phyloP scores from a whole-genome alignment of 2,888 invertebrate species.

The Tinea pellionella region DNA sequence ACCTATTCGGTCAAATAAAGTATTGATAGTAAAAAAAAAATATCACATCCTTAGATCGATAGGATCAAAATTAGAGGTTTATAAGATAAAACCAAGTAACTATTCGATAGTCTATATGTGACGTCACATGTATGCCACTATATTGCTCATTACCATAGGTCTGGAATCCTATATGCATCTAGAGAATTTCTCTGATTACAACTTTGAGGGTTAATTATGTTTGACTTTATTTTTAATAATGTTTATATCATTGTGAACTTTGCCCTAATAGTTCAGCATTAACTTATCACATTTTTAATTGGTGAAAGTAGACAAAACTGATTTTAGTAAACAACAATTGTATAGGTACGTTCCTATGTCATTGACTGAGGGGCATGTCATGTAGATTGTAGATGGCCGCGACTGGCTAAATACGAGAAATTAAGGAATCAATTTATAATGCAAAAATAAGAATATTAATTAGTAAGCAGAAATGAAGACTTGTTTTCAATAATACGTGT shows the following conservation, averaged over 20 bases:
- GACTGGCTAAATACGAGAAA: background rate
- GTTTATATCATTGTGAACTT: background rate
- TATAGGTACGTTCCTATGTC: background rate
- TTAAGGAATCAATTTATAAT: background rate
- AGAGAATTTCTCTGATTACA: too few relatives aligned
- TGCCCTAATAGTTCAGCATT: background rate
- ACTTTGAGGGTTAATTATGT: too few relatives aligned
- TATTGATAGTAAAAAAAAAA: too few relatives aligned
- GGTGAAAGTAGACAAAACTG: background rate
- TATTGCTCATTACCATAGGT: too few relatives aligned
- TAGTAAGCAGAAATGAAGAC: background rate
- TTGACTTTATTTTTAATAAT: background rate
- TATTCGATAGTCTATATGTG: too few relatives aligned
- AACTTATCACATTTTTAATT: background rate
- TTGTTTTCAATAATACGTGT: background rate
- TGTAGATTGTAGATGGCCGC: background rate
- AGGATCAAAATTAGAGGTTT: too few relatives aligned
- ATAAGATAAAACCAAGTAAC: too few relatives aligned
- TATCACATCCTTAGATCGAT: too few relatives aligned
- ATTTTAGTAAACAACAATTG: background rate
- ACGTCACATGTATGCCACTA: too few relatives aligned
- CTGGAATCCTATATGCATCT: too few relatives aligned
- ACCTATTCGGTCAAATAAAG: too few relatives aligned
- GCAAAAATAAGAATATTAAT: background rate
- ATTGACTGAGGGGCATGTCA: background rate